These are phyloP conservation scores for Enteromius mattozi DNA, from an alignment of 2,797 vertebrate species.

Conservation along the genomic window DNA sequence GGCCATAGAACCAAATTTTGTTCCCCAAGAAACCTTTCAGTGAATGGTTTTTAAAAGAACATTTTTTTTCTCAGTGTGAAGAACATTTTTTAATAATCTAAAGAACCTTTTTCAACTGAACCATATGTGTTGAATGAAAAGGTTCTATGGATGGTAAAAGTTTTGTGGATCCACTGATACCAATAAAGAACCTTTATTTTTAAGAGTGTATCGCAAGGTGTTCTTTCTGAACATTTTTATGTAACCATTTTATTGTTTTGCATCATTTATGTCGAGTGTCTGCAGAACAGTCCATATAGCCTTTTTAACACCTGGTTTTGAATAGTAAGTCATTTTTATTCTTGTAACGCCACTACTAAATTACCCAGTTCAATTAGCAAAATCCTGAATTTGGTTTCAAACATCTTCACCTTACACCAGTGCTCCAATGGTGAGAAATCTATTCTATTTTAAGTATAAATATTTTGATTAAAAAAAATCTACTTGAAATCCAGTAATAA, in stretches of 20 bases:
- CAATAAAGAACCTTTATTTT: neutral
- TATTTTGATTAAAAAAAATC: neutral
- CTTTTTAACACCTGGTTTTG: slow-evolving; percentile 14
- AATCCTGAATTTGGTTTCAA: slow-evolving; percentile 13
- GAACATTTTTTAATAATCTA: neutral
- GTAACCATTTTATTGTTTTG: neutral
- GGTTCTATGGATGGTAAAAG: neutral
- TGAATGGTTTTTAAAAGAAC: neutral
- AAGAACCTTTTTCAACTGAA: neutral
- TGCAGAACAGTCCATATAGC: neutral
- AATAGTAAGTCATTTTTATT: neutral
- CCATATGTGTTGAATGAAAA: neutral
- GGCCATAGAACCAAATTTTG: neutral
- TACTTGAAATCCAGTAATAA: neutral
- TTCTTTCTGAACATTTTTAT: neutral
- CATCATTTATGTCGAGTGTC: neutral
- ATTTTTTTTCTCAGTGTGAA: no score
- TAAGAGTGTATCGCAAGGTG: neutral
- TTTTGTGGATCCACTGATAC: neutral
- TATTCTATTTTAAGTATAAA: slow-evolving; percentile 18
- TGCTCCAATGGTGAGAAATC: neutral
- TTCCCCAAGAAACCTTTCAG: neutral
- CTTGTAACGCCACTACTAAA: neutral
- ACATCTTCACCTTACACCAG: neutral
- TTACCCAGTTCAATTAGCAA: neutral